Base-by-base conservation (phyloP, 2,888 invertebrate species). In the Carabus problematicus region DNA sequence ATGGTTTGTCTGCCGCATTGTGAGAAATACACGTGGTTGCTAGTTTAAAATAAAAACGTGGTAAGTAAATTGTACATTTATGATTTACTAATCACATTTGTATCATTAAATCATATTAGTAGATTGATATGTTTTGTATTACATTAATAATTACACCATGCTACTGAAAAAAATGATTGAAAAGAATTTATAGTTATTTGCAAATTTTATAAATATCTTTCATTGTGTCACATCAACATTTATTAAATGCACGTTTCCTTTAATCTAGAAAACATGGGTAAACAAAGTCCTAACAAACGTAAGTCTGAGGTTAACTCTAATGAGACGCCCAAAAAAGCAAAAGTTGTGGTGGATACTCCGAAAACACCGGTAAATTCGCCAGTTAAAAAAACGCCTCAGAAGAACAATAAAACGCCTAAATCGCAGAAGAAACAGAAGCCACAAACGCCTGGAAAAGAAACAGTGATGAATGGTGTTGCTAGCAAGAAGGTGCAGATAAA, bases 211-310 rank as follows among this genome's bases (percentile, higher is more conserved):
- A 29, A 29, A 29, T 29, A 29, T 29, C 29, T 29, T 29, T n/a
- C n/a, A n/a, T n/a, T 29, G 29, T 29, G 29, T 29, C 29, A 6
- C 6, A 29, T 29, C 29, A 29, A 29, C 29, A 29, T 29, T 29
- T 29, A 29, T 29, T 29, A 3, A 29, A 29, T 45, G 45, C 3
- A 45, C 45, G 29, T 29, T 29, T 6, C 29, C 2, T 29, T 29
- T 29, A 6, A 29, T 29, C 3, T 29, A 29, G 29, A 56, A 39
- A 56, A 56, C 18, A 56, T 18, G 16, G 40, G 29, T 11, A 54
- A 54, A 9, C 16, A 61, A 61, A 61, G n/a, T 18, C 45, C 61
- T n/a, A 61, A 47, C 6, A 63, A 63, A 49, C 49, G 62, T 39
- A 63, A 63, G 39, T 63, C 47, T 29, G 14, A 42, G 3, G 43